Base-by-base conservation (phyloP, 2,888 invertebrate genomes). In the Mythimna pallens region DNA sequence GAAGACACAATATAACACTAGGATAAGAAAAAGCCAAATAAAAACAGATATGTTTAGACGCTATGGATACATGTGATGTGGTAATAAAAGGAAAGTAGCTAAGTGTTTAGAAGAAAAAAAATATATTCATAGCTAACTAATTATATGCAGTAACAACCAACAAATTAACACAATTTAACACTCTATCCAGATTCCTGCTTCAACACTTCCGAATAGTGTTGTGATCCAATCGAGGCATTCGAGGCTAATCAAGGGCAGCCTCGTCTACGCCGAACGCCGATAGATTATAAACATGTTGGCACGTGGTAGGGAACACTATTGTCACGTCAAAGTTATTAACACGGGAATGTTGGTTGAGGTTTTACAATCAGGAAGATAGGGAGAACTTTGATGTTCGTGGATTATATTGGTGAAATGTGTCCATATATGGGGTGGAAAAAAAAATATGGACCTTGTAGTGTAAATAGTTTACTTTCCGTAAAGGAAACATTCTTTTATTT, bases 141-240 rank as follows among this genome's bases (percentile, higher is more conserved):
- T 17, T 4, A 6, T 17, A 17, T 47, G 5, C 6, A 20, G 17
- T 52, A 7, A 52, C 55, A 66, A 54, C 22, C 65, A 47, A 73
- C 77, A 80, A 85, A 89, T 88, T 47, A 86, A 84, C 85, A 78
- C 76, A n/a, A 79, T 83, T 83, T 86, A 82, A 87, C 87, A 84
- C 80, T 79, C 85, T 76, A 90, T 89, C 85, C 87, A 88, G 86
- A 78, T 85, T 86, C 83, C 77, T 85, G 88, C 89, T 88, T 89
- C 87, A 88, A 85, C 89, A 89, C 88, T 89, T 92, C 92, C 91
- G 90, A 89, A 92, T 90, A 89, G 88, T 83, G 87, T 89, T 89
- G 89, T 89, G 83, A 90, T 85, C 89, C 91, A 92, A 92, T 93
- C 88, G 88, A 79, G 83, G 79, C 91, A 93, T 92, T 93, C 88